These are phyloP conservation scores for Chelon labrosus DNA, from an alignment of 2,797 vertebrate genomes.

Conservation along the genomic window DNA sequence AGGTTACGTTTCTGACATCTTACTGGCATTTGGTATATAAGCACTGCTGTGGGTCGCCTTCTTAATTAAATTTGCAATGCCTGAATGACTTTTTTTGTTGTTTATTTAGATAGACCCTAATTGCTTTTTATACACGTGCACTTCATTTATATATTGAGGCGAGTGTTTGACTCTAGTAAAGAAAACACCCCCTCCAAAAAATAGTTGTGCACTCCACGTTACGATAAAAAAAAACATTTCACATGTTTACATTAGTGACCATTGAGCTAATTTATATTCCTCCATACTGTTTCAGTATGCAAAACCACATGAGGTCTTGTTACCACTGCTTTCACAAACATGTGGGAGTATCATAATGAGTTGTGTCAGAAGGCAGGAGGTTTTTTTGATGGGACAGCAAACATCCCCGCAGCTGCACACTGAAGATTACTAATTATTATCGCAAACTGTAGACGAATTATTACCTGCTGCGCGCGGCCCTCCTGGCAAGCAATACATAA, in stretches of 20 bases:
- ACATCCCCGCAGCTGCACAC: constrained; percentile 55
- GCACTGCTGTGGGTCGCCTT: constrained; percentile 30
- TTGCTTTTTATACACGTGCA: constrained; percentile 43
- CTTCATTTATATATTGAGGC: constrained; percentile 36
- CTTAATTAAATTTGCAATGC: constrained; percentile 67
- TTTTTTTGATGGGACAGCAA: constrained; percentile 46
- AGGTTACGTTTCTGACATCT: constrained; percentile 33
- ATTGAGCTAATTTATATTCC: constrained; percentile 39
- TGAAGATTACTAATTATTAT: constrained; percentile 70
- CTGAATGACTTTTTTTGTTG: constrained; percentile 46
- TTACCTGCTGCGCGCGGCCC: constrained; percentile 59
- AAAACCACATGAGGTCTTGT: constrained; percentile 9
- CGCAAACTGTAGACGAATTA: constrained; percentile 57
- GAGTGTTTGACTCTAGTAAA: constrained; percentile 18
- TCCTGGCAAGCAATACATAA: constrained; percentile 49
- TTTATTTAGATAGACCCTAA: constrained; percentile 45
- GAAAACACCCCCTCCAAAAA: constrained; percentile 20
- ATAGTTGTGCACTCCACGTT: constrained; percentile 7
- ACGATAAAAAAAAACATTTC: constrained; percentile 11
- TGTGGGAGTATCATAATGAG: constrained; percentile 44
- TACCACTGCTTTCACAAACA: constrained; percentile 40
- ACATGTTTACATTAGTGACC: constrained; percentile 19
- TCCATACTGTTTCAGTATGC: constrained; percentile 8
- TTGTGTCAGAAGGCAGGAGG: constrained; percentile 47
- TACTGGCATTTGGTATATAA: constrained; percentile 23